phyloP scores from a whole-genome alignment of 2,113 vertebrate genomes.

The human (Homo sapiens) region GRCh38 chr5:35339501-35340000 shows the following conservation, averaged over 20 bases:
- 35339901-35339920: not conserved
- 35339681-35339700: conserved; percentile 24
- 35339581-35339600: not conserved
- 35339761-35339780: not conserved
- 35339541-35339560: not conserved
- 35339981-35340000: not conserved
- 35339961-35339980: not conserved
- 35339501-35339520: not conserved
- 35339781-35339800: not conserved
- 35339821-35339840: conserved; percentile 3
- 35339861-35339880: conserved; percentile 18
- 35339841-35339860: not conserved
- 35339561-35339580: not conserved
- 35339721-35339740: not conserved
- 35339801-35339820: not conserved
- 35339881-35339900: not conserved
- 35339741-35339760: not conserved
- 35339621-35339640: not conserved
- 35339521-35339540: not conserved
- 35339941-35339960: not conserved
- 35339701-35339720: not conserved
- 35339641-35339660: not conserved
- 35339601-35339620: not conserved
- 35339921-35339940: not conserved
- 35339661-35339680: not conserved